Base-by-base conservation (phyloP, 2,797 vertebrate species). In the Etheostoma perlongum region DNA sequence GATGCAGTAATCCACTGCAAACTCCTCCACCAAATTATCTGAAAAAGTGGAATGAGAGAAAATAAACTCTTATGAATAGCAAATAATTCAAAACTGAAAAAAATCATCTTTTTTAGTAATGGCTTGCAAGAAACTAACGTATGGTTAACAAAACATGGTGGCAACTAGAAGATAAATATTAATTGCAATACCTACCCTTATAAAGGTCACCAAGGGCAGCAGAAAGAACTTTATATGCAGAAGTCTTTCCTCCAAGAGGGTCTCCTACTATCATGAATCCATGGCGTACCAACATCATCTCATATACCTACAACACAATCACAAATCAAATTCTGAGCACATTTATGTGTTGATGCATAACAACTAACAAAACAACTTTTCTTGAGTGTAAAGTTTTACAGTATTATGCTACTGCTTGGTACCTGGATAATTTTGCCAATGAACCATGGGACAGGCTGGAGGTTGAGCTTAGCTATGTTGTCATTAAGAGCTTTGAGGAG, bases 201-300 rank as follows among this genome's bases (percentile, higher is more conserved):
- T 81, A 84, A 81, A 99, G 84, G 82, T 97, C 96, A 48, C 91
- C 89, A 55, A 99, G 95, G 48, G 96, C 96, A 80, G 87, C 95
- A 67, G 97, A 95, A 54, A 99, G 89, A 76, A 96, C 96, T 93
- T 97, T 96, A 87, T 98, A 99, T 0, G 97, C 95, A 48, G 91
- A 97, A 0, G 96, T 98, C 85, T 99, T 99, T 71, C 97, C 97
- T 8, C 96, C 96, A 82, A 98, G 87, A 4, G 98, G 93, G 19
- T 97, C 96, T 76, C 98, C 98, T 7, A 99, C 96, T 71, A 99
- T 97, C 98, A 98, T 99, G 74, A 96, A 99, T 25, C 98, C 97
- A 0, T 99, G 98, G 11, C 97, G 96, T 19, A 99, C 97, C 90
- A 97, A 83, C 97, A 99, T 97, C 97, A 98, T 99, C 86, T 99